phyloP scores from a whole-genome alignment of 2,888 invertebrate species.

The Agonum fuliginosum region DNA sequence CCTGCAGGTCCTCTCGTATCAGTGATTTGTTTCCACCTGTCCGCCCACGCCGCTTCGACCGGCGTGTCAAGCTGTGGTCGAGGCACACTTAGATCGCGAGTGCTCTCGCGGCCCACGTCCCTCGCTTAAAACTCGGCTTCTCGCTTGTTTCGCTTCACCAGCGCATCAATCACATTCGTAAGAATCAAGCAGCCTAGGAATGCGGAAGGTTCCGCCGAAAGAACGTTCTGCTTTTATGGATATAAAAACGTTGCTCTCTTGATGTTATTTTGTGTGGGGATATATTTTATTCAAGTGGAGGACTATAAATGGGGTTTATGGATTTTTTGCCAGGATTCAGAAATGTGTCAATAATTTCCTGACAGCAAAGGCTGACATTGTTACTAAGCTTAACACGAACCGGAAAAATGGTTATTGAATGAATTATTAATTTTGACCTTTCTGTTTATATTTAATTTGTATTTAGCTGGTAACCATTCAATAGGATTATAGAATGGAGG shows the following conservation, averaged over 20 bases:
- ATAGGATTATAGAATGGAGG: too few relatives aligned
- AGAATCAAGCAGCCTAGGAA: slow-evolving; percentile 19
- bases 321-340: neutral
- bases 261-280: slow-evolving; percentile 4
- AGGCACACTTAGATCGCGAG: neutral
- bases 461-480: too few relatives aligned
- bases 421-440: neutral
- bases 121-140: slow-evolving; percentile 5
- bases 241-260: slow-evolving; percentile 29
- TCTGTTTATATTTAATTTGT: too few relatives aligned
- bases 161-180: slow-evolving; percentile 30
- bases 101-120: neutral
- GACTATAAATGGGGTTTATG: neutral
- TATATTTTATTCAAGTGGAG: neutral
- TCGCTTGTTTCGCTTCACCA: slow-evolving; percentile 17
- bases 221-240: slow-evolving; percentile 5
- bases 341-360: neutral
- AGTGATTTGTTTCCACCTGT: neutral
- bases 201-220: slow-evolving; percentile 24
- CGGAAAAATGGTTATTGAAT: neutral
- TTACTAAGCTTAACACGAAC: too few relatives aligned
- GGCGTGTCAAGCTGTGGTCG: neutral
- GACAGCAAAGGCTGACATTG: neutral
- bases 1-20: too few relatives aligned
- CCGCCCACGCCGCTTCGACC: neutral